phyloP scores from a whole-genome alignment of 2,113 vertebrate genomes.

The Grammomys dolichurus region DNA sequence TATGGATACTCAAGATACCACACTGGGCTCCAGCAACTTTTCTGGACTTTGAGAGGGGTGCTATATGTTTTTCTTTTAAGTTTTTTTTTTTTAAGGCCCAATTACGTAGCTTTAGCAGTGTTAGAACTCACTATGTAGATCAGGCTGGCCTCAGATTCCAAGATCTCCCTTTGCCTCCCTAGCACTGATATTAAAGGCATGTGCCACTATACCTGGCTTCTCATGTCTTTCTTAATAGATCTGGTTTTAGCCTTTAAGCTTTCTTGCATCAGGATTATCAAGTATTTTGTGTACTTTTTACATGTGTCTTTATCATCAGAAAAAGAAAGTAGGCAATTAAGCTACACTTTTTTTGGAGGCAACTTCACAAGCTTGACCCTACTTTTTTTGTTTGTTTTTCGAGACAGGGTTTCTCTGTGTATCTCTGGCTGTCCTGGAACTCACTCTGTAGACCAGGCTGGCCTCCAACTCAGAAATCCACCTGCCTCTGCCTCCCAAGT shows the following conservation, averaged over 20 bases:
- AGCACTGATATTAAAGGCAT: not conserved
- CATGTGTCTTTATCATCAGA: not conserved
- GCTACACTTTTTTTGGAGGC: not conserved
- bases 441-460: too few species aligned
- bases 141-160: not conserved
- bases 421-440: too few species aligned
- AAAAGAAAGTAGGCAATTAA: not conserved
- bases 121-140: too few species aligned
- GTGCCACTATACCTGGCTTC: not conserved
- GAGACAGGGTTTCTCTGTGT: too few species aligned
- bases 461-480: too few species aligned
- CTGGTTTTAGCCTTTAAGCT: conserved; percentile 47
- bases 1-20: not conserved
- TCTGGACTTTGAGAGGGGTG: not conserved
- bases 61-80: not conserved
- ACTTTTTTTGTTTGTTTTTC: not conserved
- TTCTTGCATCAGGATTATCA: conserved; percentile 43
- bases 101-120: not conserved
- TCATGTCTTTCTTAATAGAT: not conserved
- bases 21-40: not conserved
- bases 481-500: too few species aligned
- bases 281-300: conserved; percentile 17
- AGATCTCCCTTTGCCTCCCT: not conserved
- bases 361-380: conserved; percentile 38
- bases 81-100: not conserved